A percentile compares a stretch with the other conserved stretches of the same genome.
phyloP scores from a whole-genome alignment of 2,113 vertebrate species.

The Anarrhichthys ocellatus region DNA sequence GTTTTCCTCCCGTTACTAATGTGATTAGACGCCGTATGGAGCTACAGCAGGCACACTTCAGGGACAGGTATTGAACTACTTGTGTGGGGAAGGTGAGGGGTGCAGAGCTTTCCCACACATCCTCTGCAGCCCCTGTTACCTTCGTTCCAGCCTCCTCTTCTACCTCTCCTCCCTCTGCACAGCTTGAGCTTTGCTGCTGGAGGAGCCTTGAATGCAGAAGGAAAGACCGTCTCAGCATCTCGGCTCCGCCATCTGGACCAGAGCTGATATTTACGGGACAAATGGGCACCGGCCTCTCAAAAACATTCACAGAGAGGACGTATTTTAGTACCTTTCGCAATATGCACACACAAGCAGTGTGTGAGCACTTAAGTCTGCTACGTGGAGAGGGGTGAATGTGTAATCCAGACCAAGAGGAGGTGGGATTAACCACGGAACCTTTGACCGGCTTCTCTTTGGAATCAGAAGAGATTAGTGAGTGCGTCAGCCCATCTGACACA shows the following conservation, averaged over 20 bases:
- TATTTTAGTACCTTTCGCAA: background rate
- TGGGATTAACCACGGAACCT: slow-evolving; percentile 75
- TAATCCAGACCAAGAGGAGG: slow-evolving; percentile 74
- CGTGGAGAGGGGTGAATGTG: slow-evolving; percentile 47
- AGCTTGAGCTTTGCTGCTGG: slow-evolving; percentile 36
- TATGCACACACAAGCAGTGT: slow-evolving; percentile 5
- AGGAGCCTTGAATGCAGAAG: slow-evolving; percentile 38
- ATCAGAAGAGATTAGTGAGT: slow-evolving; percentile 82
- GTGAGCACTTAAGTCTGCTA: slow-evolving; percentile 25
- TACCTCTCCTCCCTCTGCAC: slow-evolving; percentile 14
- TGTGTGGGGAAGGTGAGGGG: slow-evolving; percentile 21
- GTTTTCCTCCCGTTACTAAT: slow-evolving; percentile 54
- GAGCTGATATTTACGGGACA: background rate
- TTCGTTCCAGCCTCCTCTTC: background rate
- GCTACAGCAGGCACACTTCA: slow-evolving; percentile 43
- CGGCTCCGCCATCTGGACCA: slow-evolving; percentile 31
- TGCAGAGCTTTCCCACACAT: slow-evolving; percentile 39
- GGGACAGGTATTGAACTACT: slow-evolving; percentile 39
- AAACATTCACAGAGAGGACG: background rate
- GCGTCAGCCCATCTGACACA: slow-evolving; percentile 45
- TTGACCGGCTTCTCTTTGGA: slow-evolving; percentile 86
- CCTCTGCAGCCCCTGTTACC: slow-evolving; percentile 1
- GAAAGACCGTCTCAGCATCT: slow-evolving; percentile 25
- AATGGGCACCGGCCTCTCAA: background rate
- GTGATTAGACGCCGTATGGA: slow-evolving; percentile 53